These are phyloP conservation scores for Micromussa lordhowensis DNA, from an alignment of 92 coral and sea anemone species.

Conservation along the genomic window DNA sequence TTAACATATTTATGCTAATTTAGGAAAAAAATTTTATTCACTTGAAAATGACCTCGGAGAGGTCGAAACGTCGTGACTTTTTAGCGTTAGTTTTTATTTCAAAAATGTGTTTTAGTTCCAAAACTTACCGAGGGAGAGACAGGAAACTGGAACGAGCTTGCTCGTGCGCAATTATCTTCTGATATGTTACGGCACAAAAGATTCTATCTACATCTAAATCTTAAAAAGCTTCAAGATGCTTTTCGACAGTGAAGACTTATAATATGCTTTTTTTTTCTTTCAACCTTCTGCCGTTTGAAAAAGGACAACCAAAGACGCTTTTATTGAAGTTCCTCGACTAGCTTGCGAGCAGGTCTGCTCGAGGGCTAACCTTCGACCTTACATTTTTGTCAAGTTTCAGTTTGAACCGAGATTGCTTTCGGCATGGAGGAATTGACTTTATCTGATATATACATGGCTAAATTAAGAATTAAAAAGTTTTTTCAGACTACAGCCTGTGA, in stretches of 20 bases:
- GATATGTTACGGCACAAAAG: background rate
- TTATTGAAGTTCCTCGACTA: background rate
- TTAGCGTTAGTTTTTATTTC: no score
- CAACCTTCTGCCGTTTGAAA: background rate
- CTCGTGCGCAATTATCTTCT: background rate
- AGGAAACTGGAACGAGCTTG: background rate
- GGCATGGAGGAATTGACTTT: slow-evolving; percentile 11
- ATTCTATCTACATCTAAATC: no score
- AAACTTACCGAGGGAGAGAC: background rate
- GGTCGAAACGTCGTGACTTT: no score
- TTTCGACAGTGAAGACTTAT: background rate
- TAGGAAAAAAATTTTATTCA: no score
- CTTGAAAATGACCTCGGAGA: no score
- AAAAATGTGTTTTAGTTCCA: no score
- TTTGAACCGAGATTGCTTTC: background rate
- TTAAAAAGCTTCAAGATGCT: no score
- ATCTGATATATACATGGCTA: slow-evolving; percentile 23
- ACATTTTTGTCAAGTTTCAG: background rate
- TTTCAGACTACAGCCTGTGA: slow-evolving; percentile 17
- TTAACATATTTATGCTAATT: no score
- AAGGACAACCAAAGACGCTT: background rate
- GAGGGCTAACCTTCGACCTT: background rate
- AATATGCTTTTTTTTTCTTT: background rate
- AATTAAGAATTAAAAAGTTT: slow-evolving; percentile 7
- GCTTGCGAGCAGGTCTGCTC: no score